Evolutionary conservation across 2,888 invertebrate species (phyloP).

Genomic region (Dendrolimus houi): DNA sequence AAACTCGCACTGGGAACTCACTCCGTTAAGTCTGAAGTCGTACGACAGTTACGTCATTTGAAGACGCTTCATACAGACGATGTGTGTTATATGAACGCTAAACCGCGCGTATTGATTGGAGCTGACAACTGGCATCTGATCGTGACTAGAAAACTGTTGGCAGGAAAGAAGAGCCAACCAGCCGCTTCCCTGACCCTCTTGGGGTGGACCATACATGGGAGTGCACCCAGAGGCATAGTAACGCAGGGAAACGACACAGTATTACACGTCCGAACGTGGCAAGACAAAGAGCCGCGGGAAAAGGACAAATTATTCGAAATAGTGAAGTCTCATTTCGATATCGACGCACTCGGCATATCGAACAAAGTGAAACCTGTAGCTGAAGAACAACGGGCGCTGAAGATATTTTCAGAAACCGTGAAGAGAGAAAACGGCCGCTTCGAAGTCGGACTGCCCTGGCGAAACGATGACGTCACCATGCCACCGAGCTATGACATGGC

Average conservation of each 20-base stretch:
- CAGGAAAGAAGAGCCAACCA: not conserved
- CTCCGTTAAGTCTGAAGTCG: not conserved
- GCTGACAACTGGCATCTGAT: conserved; percentile 6
- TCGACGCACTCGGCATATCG: conserved; percentile 2
- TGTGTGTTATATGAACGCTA: conserved; percentile 1
- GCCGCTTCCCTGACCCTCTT: conserved; percentile 3
- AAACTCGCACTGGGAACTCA: not conserved
- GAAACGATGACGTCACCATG: conserved; percentile 2
- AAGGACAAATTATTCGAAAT: not conserved
- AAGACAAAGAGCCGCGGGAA: not conserved
- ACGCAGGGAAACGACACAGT: not conserved
- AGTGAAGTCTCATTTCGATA: conserved; percentile 2
- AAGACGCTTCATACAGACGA: not conserved
- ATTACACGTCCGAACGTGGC: not conserved
- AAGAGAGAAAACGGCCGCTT: conserved; percentile 4
- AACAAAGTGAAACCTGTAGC: not conserved
- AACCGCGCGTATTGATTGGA: conserved; percentile 2
- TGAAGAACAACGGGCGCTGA: conserved; percentile 4
- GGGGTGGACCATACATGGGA: conserved; percentile 6
- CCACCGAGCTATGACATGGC: conserved; percentile 7
- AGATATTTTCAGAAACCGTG: conserved; percentile 1
- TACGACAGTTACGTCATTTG: not conserved
- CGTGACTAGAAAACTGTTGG: not conserved
- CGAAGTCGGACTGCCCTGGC: conserved; percentile 11
- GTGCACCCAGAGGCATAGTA: not conserved